Evolutionary conservation across 2,888 invertebrate genomes (phyloP), one percentile per base, ranked within the genome.

Genomic region (Oscheius sp.): DNA sequence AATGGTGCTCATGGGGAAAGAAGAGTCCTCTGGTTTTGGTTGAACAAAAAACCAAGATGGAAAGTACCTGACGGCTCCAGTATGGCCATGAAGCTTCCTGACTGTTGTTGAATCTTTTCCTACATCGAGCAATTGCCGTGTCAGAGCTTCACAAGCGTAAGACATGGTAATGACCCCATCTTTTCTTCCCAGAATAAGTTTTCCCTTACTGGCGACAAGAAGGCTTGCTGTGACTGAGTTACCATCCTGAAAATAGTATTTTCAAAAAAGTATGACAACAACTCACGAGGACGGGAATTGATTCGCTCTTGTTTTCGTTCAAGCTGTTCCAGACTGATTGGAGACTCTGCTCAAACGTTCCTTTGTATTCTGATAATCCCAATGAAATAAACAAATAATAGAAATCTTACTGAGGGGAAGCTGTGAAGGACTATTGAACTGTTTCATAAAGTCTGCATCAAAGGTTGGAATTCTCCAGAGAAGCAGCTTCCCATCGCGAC

Each of bases 121-220:
- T 2, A 71, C 85, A 37, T 89, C 87, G 73, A 99, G 91, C 71
- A 98, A 90, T 87, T 97, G 96, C 80, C 96, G 91, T 92, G 95
- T 95, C 2, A 98, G 94, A 0, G 96, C 96, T 89, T 96, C 96
- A 0, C 96, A 95, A 0, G 96, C 98, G 35, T 96, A 95, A 66
- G 96, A 94, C 77, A 98, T 96, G 33, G 98, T 94, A 78, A 99
- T 97, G 72, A 94, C 93, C 1, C 99, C 99, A 89, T 99, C 96
- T 89, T 95, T 95, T 10, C 96, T 92, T 0, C 98, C 98, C 78
- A 96, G 94, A 11, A 97, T 96, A 74, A 99, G 91, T 7, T 96
- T 93, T 85, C 96, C 96, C 87, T 96, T 96, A 68, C 94, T 93
- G 0, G 96, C 94, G 70, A 98, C 92, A 90, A 96, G 99, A 85